Evolutionary conservation across 1,140 invertebrate species (phyloP), one percentile per base, ranked within the genome.

Genomic region (Drosophila sp.): DNA sequence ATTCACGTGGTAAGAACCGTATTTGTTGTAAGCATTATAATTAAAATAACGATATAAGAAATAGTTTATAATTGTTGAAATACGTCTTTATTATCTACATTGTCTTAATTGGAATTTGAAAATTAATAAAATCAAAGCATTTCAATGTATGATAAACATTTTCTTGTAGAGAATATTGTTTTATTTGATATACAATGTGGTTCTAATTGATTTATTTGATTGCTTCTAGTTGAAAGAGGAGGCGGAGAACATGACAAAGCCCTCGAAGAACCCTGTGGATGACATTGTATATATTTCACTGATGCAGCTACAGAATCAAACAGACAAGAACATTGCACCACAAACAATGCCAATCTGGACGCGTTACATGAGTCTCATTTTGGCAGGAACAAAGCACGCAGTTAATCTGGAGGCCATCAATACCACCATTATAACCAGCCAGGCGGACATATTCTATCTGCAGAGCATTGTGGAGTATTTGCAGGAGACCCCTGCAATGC

Each of bases 401-500:
- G 91, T 94, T 4, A 93, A 93, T 1, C 13, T 41, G 41, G 79
- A 95, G 76, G 91, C 91, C 67, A 91, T 89, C 69, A 92, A 92
- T 40, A 93, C 95, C 67, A 93, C 93, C 41, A 90, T 96, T 16
- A 91, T 95, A 50, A 92, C 95, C 8, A 93, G 92, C 13, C 90
- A 93, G 16, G 89, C 91, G 0, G 94, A 96, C 86, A 86, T 95
- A n/a, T 89, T 93, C 13, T 96, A 95, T 75, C 89, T 96, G 62
- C 93, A 94, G 48, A 77, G 92, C 1, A 86, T 95, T 34, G 93
- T 94, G 4, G 84, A 94, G 1, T 93, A 94, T 72, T 63, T 96
- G 32, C 80, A 94, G 7, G 92, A 92, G 6, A 92, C 91, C 0
- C 93, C 94, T 0, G 87, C 93, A 9, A 80, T 93, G 16, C 63